Conservation (phyloP, 2,888 invertebrate species). For the Heterodera filipjevi region DNA sequence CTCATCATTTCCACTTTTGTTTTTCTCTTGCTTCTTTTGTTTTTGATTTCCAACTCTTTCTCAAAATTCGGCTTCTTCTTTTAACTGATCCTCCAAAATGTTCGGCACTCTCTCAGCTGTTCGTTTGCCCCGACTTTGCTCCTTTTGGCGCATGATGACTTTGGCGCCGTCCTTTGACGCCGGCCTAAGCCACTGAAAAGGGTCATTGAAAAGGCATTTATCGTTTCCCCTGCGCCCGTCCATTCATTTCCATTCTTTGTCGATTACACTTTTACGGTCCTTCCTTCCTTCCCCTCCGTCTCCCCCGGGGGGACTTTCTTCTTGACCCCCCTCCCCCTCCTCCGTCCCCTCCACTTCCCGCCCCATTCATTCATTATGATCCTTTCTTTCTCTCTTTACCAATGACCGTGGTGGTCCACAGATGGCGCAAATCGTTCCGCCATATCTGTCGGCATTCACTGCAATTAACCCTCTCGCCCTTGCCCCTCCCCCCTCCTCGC, state of each 20-base stretch:
- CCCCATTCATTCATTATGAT: conserved; percentile 4
- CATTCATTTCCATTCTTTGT: not conserved
- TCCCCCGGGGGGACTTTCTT: not conserved
- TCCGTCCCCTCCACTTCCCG: not conserved
- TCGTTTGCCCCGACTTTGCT: too few species aligned
- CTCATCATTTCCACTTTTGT: too few species aligned
- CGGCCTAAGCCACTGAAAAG: not conserved
- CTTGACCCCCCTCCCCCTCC: not conserved
- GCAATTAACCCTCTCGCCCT: conserved; percentile 3
- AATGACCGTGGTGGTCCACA: not conserved
- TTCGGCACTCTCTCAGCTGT: too few species aligned
- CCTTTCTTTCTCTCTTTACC: not conserved
- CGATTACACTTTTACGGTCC: conserved; percentile 17
- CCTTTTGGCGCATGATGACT: too few species aligned
- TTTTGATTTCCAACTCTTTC: too few species aligned
- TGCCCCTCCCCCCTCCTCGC: too few species aligned
- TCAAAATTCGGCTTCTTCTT: too few species aligned
- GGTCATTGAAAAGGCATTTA: not conserved
- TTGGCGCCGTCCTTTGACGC: too few species aligned
- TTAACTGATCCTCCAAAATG: too few species aligned
- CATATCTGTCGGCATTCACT: conserved; percentile 20
- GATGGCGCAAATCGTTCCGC: conserved; percentile 19
- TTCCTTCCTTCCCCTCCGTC: too few species aligned
- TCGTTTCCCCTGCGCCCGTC: not conserved
- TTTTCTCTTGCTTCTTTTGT: too few species aligned